These are phyloP conservation scores for Delphinus delphis DNA, from an alignment of 2,113 vertebrate species.

Conservation along the genomic window DNA sequence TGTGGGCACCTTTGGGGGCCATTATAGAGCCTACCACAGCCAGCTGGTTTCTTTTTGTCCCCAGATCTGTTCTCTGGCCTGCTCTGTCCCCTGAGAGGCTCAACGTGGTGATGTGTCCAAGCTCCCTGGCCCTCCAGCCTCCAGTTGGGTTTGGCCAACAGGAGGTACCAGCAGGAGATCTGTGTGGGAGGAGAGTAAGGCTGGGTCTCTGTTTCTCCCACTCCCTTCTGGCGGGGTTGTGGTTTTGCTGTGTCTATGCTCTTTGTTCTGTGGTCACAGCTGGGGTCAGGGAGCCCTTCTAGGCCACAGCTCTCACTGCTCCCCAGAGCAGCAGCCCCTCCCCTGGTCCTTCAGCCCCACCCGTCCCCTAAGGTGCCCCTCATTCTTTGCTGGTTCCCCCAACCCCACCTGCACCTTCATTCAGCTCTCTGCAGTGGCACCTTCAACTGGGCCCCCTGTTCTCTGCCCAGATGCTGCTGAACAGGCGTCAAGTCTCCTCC, in stretches of 20 bases:
- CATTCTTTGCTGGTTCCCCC: background rate
- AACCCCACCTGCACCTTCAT: too few species aligned
- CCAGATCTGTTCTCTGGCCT: background rate
- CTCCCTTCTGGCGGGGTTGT: background rate
- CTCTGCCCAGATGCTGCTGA: background rate
- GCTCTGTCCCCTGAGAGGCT: background rate
- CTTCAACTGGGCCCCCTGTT: background rate
- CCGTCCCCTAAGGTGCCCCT: fast-evolving
- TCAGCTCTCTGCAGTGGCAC: background rate
- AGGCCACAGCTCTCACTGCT: background rate
- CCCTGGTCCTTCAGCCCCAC: fast-evolving
- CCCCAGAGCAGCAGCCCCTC: background rate
- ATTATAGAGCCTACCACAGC: background rate
- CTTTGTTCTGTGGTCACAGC: background rate
- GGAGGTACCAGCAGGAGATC: background rate
- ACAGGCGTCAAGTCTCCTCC: background rate
- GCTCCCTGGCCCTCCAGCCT: background rate
- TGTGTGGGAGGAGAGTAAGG: background rate
- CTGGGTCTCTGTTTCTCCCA: background rate
- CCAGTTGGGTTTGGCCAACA: background rate
- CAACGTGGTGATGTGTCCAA: fast-evolving
- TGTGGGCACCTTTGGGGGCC: background rate
- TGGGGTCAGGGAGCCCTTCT: background rate
- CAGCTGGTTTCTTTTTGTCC: background rate
- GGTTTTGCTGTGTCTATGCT: background rate